Base-by-base conservation (phyloP, 2,797 vertebrate species). In the Gallinago solitaria region DNA sequence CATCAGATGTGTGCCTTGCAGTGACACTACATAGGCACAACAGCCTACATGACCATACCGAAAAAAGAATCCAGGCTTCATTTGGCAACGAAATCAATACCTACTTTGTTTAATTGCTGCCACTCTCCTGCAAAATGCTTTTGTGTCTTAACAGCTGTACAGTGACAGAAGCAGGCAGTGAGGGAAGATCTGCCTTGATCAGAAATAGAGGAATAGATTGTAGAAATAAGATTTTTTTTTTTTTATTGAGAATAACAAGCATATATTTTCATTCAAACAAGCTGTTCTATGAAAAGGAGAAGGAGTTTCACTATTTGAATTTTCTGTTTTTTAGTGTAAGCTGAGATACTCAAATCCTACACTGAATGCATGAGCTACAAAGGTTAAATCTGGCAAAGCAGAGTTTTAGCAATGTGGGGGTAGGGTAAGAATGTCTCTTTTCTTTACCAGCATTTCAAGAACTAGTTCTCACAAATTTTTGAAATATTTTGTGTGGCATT, bases 371-470 rank as follows among this genome's bases (percentile, higher is more conserved):
- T 43, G 82, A 96, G 92, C 91, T 87, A 81, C 89, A 94, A 73
- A 91, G 90, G 81, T 83, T 92, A 80, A 93, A 82, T 32, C 24
- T 61, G 84, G 83, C 82, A 93, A 90, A 88, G 53, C 69, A 80
- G n/a, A 83, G 71, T 45, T 83, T 39, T n/a, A 69, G 88, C 53
- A 88, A 12, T 71, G 96, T 95, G 96, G 97, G 95, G 93, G 96
- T 90, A 91, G 85, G 80, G 91, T 82, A 97, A 98, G 93, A 98
- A 97, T 96, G 96, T 65, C 69, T 94, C 94, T 92, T 97, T 98
- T 98, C 96, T 97, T 96, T 67, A 64, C 12, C 50, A 83, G 91
- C 37, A 12, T 93, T 96, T 95, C 87, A 93, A 96, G 93, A 97
- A 64, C 87, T 51, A 79, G 84, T 97, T 97, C 95, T 96, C 95